A percentile compares a stretch with the other conserved stretches of the same genome.
These are phyloP conservation scores for Muschampia plurimacula DNA, from an alignment of 2,888 invertebrate genomes.

Conservation along the genomic window DNA sequence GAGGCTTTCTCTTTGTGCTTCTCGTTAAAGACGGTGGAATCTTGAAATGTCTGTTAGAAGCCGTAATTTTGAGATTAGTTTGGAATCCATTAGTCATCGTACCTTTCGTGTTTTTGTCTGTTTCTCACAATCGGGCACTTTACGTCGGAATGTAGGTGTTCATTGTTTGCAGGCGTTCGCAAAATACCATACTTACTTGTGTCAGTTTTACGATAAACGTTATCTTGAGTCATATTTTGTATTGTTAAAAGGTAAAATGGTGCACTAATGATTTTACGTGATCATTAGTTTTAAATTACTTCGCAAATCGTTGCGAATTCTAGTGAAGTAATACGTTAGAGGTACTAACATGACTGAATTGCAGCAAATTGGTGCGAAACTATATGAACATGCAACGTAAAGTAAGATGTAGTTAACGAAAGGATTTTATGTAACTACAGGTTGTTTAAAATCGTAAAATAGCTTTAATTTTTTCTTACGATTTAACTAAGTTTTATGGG, in stretches of 20 bases:
- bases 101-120: slow-evolving; percentile 33
- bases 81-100: slow-evolving; percentile 40
- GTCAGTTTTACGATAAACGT: slow-evolving; percentile 26
- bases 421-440: too few relatives aligned
- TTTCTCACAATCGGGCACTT: slow-evolving; percentile 38
- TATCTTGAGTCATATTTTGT: slow-evolving; percentile 13
- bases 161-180: slow-evolving; percentile 25
- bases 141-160: slow-evolving; percentile 22
- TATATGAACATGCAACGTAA: too few relatives aligned
- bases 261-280: slow-evolving; percentile 12
- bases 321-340: not conserved
- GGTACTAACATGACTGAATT: not conserved
- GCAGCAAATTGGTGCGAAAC: not conserved
- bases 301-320: slow-evolving; percentile 14
- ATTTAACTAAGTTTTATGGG: too few relatives aligned
- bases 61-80: slow-evolving; percentile 47
- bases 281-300: slow-evolving; percentile 6
- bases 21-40: slow-evolving; percentile 50
- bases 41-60: slow-evolving; percentile 47
- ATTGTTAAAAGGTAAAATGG: slow-evolving; percentile 5
- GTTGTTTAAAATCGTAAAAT: too few relatives aligned
- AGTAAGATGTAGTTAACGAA: too few relatives aligned
- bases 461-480: too few relatives aligned
- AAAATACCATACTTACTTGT: slow-evolving; percentile 14
- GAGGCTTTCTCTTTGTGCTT: slow-evolving; percentile 55